These are phyloP conservation scores for Epicauta chinensis DNA, from an alignment of 1,140 invertebrate genomes.

Conservation along the genomic window DNA sequence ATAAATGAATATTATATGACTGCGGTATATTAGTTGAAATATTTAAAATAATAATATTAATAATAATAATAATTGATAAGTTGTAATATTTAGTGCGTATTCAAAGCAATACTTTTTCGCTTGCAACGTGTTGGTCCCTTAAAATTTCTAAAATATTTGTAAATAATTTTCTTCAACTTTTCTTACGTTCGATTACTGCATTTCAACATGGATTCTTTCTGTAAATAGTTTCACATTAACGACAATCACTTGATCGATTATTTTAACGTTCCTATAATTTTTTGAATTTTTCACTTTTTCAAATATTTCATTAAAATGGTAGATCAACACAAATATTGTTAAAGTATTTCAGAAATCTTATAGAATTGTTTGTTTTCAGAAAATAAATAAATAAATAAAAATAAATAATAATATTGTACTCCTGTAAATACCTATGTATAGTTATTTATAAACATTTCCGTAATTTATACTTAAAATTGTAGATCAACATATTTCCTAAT, in stretches of 20 bases:
- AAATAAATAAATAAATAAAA: too few species aligned
- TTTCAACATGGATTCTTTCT: slow-evolving; percentile 1
- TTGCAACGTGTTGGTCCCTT: slow-evolving; percentile 34
- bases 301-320: background rate
- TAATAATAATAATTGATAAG: background rate
- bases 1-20: background rate
- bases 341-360: slow-evolving; percentile 23
- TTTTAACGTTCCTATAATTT: too few species aligned
- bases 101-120: slow-evolving; percentile 40
- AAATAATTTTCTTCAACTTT: slow-evolving; percentile 12
- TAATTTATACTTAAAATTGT: slow-evolving; percentile 25
- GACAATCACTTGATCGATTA: slow-evolving; percentile 23
- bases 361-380: slow-evolving; percentile 26
- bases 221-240: slow-evolving; percentile 17
- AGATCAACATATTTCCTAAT: slow-evolving; percentile 23
- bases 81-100: slow-evolving; percentile 36
- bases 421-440: slow-evolving; percentile 44
- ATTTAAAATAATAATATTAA: background rate
- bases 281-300: too few species aligned
- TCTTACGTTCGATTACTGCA: background rate
- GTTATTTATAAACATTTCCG: slow-evolving; percentile 35
- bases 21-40: slow-evolving; percentile 3
- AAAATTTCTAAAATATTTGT: slow-evolving; percentile 30
- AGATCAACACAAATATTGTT: slow-evolving; percentile 16
- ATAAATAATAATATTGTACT: slow-evolving; percentile 22